Percentiles rank a stretch among this genome's conserved stretches.
Evolutionary conservation across 1,140 invertebrate genomes (phyloP).

Genomic region (Drosophila micromelanica): DNA sequence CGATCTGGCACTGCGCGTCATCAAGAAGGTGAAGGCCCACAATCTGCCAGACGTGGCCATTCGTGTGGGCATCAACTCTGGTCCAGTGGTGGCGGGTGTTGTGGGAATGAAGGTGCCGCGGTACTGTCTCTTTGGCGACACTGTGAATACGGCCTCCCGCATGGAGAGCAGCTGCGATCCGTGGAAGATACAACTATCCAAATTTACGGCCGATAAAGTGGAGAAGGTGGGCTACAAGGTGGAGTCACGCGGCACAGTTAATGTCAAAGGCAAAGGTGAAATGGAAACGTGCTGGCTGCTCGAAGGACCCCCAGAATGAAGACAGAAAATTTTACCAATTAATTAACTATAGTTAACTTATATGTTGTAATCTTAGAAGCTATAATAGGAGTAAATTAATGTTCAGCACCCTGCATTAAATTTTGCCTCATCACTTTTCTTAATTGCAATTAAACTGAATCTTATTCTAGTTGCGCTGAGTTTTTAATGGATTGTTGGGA

Average conservation of each 20-base stretch:
- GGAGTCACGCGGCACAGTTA: slow-evolving; percentile 88
- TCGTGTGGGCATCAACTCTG: slow-evolving; percentile 89
- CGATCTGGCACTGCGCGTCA: too few relatives aligned
- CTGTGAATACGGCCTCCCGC: slow-evolving; percentile 93
- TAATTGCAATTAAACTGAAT: slow-evolving; percentile 41
- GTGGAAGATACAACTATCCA: slow-evolving; percentile 84
- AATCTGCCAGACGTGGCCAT: slow-evolving; percentile 87
- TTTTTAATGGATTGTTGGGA: not conserved
- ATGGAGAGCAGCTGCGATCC: slow-evolving; percentile 87
- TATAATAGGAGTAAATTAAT: not conserved
- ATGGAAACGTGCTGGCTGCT: slow-evolving; percentile 94
- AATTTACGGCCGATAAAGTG: slow-evolving; percentile 78
- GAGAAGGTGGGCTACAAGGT: slow-evolving; percentile 86
- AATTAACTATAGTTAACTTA: not conserved
- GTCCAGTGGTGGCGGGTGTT: slow-evolving; percentile 91
- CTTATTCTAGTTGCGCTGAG: not conserved
- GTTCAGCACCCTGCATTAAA: slow-evolving; percentile 45
- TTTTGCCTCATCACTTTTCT: slow-evolving; percentile 32
- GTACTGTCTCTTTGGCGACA: slow-evolving; percentile 94
- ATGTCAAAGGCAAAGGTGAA: slow-evolving; percentile 94
- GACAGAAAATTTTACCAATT: not conserved
- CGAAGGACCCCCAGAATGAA: slow-evolving; percentile 68
- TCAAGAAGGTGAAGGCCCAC: slow-evolving; percentile 86
- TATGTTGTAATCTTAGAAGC: not conserved
- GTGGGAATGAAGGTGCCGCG: slow-evolving; percentile 90